These are phyloP conservation scores for Takifugu rubripes DNA, from an alignment of 2,797 vertebrate genomes.

Conservation along the genomic window DNA sequence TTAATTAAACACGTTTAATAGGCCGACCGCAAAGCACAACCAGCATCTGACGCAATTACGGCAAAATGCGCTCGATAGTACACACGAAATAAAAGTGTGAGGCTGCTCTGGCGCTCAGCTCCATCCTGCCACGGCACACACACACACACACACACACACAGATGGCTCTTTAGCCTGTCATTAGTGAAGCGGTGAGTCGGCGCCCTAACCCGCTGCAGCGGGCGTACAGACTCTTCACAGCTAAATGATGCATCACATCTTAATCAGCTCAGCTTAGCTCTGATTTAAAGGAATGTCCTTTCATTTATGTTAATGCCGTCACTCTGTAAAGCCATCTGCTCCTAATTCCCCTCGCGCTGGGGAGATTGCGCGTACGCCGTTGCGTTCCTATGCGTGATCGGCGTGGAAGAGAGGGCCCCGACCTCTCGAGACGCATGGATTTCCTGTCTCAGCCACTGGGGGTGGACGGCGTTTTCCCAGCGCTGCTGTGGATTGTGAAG, in stretches of 20 bases:
- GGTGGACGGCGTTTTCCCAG: constrained; percentile 42
- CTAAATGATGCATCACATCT: constrained; percentile 34
- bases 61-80: constrained; percentile 23
- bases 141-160: constrained; percentile 10
- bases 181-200: constrained; percentile 34
- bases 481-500: constrained; percentile 47
- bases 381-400: too few relatives aligned
- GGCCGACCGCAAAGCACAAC: constrained; percentile 6
- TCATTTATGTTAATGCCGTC: constrained; percentile 23
- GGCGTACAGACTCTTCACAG: constrained; percentile 16
- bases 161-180: constrained; percentile 38
- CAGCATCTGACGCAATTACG: background rate
- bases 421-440: constrained; percentile 63
- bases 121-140: too few relatives aligned
- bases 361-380: constrained; percentile 9
- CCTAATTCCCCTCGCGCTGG: constrained; percentile 16
- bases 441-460: constrained; percentile 46
- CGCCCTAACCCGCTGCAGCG: constrained; percentile 2
- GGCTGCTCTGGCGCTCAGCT: constrained; percentile 2
- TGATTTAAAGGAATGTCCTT: constrained; percentile 33
- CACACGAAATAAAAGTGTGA: constrained; percentile 2
- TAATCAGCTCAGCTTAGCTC: constrained; percentile 43
- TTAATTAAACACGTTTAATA: constrained; percentile 12
- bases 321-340: constrained; percentile 46
- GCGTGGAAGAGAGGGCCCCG: constrained; percentile 25